phyloP scores from a whole-genome alignment of 2,113 vertebrate genomes.

The Eudyptes chrysolophus region DNA sequence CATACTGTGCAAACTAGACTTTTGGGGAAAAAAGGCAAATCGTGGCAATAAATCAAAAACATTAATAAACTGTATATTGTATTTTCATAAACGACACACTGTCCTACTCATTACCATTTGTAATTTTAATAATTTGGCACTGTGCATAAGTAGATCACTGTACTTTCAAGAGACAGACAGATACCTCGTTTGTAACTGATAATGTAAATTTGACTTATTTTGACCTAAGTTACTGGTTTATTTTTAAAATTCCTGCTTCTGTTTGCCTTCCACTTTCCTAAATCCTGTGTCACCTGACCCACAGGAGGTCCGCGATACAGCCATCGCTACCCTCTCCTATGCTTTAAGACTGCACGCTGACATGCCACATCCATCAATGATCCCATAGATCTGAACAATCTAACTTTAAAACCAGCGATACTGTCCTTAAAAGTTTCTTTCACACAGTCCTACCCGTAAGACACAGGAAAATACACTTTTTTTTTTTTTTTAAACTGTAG shows the following conservation, averaged over 20 bases:
- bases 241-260: neutral
- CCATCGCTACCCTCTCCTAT: neutral
- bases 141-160: rapidly evolving
- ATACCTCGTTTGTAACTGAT: neutral
- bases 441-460: too few relatives aligned
- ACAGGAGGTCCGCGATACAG: neutral
- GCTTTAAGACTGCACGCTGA: neutral
- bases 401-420: neutral
- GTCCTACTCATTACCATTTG: neutral
- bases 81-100: slow-evolving; percentile 16
- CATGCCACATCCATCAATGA: neutral
- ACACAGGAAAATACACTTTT: neutral
- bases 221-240: neutral
- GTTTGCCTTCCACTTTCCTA: neutral
- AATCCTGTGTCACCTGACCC: neutral
- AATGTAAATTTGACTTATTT: neutral
- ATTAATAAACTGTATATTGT: slow-evolving; percentile 5
- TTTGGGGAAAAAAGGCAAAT: neutral
- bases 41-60: slow-evolving; percentile 2
- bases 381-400: neutral
- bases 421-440: neutral
- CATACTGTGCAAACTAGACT: neutral
- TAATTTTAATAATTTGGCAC: neutral
- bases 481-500: neutral
- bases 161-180: neutral